Percentiles rank a stretch among this genome's conserved stretches.
Evolutionary conservation across 2,797 vertebrate species (phyloP).

Genomic region (Zonotrichia albicollis): DNA sequence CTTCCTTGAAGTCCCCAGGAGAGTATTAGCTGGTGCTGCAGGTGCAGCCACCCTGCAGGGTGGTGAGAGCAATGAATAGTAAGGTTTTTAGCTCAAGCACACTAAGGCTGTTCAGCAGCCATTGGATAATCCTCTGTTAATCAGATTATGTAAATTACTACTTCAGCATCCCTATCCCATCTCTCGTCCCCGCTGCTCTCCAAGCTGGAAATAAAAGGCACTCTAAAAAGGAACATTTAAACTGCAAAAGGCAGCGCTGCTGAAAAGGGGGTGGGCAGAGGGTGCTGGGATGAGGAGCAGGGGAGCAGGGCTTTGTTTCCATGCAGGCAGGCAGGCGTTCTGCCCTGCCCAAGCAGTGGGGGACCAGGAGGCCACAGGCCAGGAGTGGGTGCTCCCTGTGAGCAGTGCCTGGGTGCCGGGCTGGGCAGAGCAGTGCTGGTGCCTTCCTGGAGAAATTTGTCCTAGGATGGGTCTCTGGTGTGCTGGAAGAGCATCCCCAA

Average conservation of each 20-base stretch:
- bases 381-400: neutral
- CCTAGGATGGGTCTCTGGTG: neutral
- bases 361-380: neutral
- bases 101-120: slow-evolving; percentile 86
- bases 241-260: neutral
- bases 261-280: slow-evolving; percentile 10
- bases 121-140: slow-evolving; percentile 90
- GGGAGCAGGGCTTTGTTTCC: neutral
- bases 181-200: slow-evolving; percentile 41
- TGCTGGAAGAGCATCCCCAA: neutral
- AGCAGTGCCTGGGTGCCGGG: rapidly evolving
- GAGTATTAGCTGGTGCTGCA: slow-evolving; percentile 79
- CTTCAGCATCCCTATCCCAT: slow-evolving; percentile 76
- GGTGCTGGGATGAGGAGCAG: neutral
- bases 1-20: slow-evolving; percentile 68
- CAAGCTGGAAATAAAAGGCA: slow-evolving; percentile 57
- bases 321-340: neutral
- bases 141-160: slow-evolving; percentile 99
- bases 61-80: slow-evolving; percentile 90
- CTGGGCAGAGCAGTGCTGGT: neutral
- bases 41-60: slow-evolving; percentile 88
- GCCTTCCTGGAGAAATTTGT: neutral
- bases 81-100: slow-evolving; percentile 89
- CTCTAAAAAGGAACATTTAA: slow-evolving; percentile 53
- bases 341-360: neutral